Evolutionary conservation across 2,888 invertebrate genomes (phyloP).

Genomic region (Syrphus vitripennis): DNA sequence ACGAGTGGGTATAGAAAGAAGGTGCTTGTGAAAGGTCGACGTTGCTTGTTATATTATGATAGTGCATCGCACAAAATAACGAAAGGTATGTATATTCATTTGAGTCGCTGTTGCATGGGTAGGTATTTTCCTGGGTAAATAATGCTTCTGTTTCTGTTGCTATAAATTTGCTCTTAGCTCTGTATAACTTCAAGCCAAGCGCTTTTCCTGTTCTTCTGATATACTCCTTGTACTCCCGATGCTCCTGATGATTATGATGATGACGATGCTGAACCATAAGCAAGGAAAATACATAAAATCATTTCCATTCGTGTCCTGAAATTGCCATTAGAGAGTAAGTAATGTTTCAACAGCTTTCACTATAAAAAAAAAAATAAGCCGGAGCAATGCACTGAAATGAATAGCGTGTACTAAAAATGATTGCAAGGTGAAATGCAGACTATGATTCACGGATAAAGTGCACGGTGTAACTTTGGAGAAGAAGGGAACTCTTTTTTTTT

Average conservation of each 20-base stretch:
- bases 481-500: background rate
- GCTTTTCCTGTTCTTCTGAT: background rate
- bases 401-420: slow-evolving; percentile 61
- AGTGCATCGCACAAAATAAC: slow-evolving; percentile 37
- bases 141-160: slow-evolving; percentile 53
- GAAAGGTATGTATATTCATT: slow-evolving; percentile 2
- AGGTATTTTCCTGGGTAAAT: slow-evolving; percentile 54
- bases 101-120: slow-evolving; percentile 12
- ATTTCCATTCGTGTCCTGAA: slow-evolving; percentile 56
- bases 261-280: slow-evolving; percentile 18
- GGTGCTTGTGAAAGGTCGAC: slow-evolving; percentile 41
- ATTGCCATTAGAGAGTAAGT: slow-evolving; percentile 63
- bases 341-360: slow-evolving; percentile 65
- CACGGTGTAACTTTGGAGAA: background rate
- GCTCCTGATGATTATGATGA: slow-evolving; percentile 40
- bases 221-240: background rate
- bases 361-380: slow-evolving; percentile 42
- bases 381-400: slow-evolving; percentile 67
- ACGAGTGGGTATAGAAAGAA: slow-evolving; percentile 25
- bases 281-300: slow-evolving; percentile 64
- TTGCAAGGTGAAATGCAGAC: slow-evolving; percentile 57
- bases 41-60: slow-evolving; percentile 35
- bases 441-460: slow-evolving; percentile 2
- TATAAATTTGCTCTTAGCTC: slow-evolving; percentile 47
- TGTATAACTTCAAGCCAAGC: slow-evolving; percentile 13